phyloP scores from a whole-genome alignment of 1,140 invertebrate genomes.

The Coenobita brevimanus region DNA sequence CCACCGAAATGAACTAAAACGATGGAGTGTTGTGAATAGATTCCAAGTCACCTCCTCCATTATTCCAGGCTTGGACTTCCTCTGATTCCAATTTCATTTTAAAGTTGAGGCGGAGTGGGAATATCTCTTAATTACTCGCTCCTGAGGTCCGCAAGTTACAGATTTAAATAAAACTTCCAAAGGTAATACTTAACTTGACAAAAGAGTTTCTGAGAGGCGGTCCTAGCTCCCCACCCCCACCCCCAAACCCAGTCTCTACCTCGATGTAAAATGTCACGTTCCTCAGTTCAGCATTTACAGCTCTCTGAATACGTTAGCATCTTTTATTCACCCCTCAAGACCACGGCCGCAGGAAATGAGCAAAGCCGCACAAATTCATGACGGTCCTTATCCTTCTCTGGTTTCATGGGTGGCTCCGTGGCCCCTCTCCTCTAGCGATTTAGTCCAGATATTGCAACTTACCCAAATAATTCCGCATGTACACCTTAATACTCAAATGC shows the following conservation, averaged over 20 bases:
- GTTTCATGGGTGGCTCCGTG: too few species aligned
- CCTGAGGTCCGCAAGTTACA: neutral
- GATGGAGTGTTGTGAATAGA: neutral
- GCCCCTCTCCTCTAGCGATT: too few species aligned
- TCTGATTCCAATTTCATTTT: slow-evolving; percentile 11
- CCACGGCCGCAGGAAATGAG: too few species aligned
- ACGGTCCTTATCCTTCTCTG: too few species aligned
- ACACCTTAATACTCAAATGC: too few species aligned
- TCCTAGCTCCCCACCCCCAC: too few species aligned
- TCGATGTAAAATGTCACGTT: slow-evolving; percentile 33
- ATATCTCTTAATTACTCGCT: slow-evolving; percentile 27
- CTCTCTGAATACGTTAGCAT: slow-evolving; percentile 38
- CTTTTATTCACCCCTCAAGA: slow-evolving; percentile 16
- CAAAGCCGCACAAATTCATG: too few species aligned
- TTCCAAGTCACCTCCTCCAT: neutral
- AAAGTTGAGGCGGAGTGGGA: slow-evolving; percentile 10
- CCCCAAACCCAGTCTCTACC: too few species aligned
- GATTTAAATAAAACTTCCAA: slow-evolving; percentile 24
- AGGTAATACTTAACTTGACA: neutral
- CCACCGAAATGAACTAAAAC: too few species aligned
- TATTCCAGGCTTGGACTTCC: neutral
- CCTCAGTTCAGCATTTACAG: slow-evolving; percentile 30
- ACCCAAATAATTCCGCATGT: too few species aligned
- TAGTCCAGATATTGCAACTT: too few species aligned
- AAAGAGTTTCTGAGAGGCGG: neutral